A percentile compares a stretch with the other conserved stretches of the same genome.
Conservation (phyloP, 2,888 invertebrate species). For the Nemotelus pantherinus region DNA sequence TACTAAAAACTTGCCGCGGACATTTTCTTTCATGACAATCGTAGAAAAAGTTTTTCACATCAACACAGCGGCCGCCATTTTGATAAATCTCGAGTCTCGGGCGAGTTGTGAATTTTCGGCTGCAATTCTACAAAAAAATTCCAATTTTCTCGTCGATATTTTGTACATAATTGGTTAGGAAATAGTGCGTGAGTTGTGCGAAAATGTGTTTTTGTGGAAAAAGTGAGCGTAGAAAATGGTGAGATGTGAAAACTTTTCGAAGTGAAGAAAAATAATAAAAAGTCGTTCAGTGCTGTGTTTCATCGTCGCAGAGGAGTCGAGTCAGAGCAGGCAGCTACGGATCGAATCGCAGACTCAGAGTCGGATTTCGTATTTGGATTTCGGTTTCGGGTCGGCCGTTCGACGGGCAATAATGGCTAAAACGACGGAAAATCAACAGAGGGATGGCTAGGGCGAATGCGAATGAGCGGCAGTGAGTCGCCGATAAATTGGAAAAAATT, state of each 20-base stretch:
- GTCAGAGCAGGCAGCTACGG: slow-evolving; percentile 26
- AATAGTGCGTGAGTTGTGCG: slow-evolving; percentile 40
- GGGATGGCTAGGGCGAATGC: slow-evolving; percentile 11
- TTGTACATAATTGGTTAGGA: slow-evolving; percentile 40
- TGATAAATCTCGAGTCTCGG: slow-evolving; percentile 80
- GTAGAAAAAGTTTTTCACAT: slow-evolving; percentile 85
- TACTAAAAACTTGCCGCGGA: slow-evolving; percentile 65
- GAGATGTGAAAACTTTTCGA: slow-evolving; percentile 27
- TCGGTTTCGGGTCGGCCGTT: slow-evolving; percentile 27
- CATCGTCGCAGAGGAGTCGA: slow-evolving; percentile 42
- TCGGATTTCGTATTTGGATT: slow-evolving; percentile 29
- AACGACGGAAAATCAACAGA: background rate
- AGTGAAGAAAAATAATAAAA: slow-evolving; percentile 34
- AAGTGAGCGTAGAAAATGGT: slow-evolving; percentile 40
- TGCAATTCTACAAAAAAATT: slow-evolving; percentile 47
- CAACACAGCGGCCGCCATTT: slow-evolving; percentile 94
- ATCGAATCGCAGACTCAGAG: slow-evolving; percentile 22
- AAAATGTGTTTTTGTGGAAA: slow-evolving; percentile 38
- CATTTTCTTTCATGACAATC: slow-evolving; percentile 83
- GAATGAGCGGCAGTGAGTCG: slow-evolving; percentile 24
- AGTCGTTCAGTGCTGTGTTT: slow-evolving; percentile 41
- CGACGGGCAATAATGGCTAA: background rate
- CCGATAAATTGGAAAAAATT: slow-evolving; percentile 13
- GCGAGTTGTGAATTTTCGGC: slow-evolving; percentile 48
- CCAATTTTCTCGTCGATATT: slow-evolving; percentile 44